Evolutionary conservation across 2,113 vertebrate genomes (phyloP), one percentile per base, ranked within the genome.

Genomic region (Corythoichthys intestinalis): DNA sequence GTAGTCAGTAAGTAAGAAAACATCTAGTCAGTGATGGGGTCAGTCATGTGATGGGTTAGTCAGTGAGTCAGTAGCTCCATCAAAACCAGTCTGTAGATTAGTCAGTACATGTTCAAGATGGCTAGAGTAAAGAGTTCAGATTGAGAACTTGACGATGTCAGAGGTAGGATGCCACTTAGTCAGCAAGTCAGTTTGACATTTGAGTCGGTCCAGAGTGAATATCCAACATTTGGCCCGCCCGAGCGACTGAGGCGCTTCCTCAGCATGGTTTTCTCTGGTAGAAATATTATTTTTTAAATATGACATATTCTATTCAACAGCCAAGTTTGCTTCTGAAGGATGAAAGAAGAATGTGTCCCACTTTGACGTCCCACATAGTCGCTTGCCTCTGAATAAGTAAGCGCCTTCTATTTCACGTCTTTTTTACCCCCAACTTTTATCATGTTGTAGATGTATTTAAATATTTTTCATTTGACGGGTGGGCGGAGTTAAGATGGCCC

Each of bases 331-430:
- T 61, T 37, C 59, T 12, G 41, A 46, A 63, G 20, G 41, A 63
- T 63, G 60, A 63, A 63, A 63, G 60, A 8, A 1, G 28, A 35
- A 28, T 1, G 15, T 61, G 59, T n/a, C 39, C 59, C 38, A 41
- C 59, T n/a, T 61, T 41, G 59, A 41, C 59, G 59, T 44, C 39
- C 60, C 39, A 62, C 60, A 62, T 62, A 62, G 41, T 56, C 20
- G 20, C 8, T 46, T n/a, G n/a, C 39, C n/a, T 63, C 60, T 44
- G 39, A 61, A 44, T 44, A n/a, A 44, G 38, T 41, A 20, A 61
- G 38, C 59, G 38, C 20, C 37, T 60, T 60, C 17, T 17, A 60
- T 60, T 60, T 39, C 14, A 53, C 58, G 17, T 37, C 37, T 61
- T 44, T 61, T 20, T 39, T 9, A 2, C 15, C 17, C 4, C 38